A percentile compares a stretch with the other conserved stretches of the same genome.
Evolutionary conservation across 2,888 invertebrate genomes (phyloP).

Genomic region (Fragum whitleyi): DNA sequence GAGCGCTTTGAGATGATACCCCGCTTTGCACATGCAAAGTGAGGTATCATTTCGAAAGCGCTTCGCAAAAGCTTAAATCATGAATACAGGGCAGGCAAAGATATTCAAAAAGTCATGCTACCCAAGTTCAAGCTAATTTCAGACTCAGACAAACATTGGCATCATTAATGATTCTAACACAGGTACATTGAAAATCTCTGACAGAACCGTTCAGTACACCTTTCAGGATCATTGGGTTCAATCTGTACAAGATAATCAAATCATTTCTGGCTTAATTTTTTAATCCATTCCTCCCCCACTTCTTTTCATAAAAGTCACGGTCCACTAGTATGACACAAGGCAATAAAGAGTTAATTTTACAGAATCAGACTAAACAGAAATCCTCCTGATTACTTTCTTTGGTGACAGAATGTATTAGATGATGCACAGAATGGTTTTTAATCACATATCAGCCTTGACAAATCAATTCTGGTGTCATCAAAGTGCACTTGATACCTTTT

Average conservation of each 20-base stretch:
- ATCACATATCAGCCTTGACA: not conserved
- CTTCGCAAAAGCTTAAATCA: no score
- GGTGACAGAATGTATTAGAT: constrained; percentile 8
- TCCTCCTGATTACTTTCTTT: constrained; percentile 1
- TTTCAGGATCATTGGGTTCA: not conserved
- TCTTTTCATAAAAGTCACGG: not conserved
- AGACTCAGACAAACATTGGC: no score
- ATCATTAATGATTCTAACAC: no score
- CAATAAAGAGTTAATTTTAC: no score
- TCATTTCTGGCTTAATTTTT: not conserved
- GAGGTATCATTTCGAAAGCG: no score
- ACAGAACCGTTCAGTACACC: no score
- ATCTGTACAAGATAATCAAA: not conserved
- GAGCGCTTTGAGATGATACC: no score
- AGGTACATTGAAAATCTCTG: no score
- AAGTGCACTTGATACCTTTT: not conserved
- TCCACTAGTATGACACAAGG: not conserved
- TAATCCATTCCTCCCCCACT: not conserved
- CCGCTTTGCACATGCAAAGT: no score
- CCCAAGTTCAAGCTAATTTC: no score
- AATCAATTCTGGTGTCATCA: not conserved
- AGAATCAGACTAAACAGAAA: not conserved
- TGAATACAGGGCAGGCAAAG: no score
- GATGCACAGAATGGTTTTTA: not conserved
- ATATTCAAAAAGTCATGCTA: no score